Base-by-base conservation (phyloP, 2,113 vertebrate genomes). In the Phyllostomus discolor region DNA sequence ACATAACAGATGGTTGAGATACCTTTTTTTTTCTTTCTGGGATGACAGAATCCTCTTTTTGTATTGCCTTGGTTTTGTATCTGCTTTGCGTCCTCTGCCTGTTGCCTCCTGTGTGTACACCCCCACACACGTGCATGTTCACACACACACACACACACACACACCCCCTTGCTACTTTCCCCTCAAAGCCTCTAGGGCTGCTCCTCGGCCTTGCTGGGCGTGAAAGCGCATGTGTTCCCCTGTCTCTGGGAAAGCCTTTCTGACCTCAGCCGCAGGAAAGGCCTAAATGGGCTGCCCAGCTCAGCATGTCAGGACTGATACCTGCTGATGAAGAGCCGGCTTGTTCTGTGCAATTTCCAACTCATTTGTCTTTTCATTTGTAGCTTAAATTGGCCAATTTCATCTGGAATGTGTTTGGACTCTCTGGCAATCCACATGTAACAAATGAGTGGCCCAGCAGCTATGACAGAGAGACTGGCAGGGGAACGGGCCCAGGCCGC, bases 351-450 rank as follows among this genome's bases (percentile, higher is more conserved):
- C 95, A 84, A 2, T 75, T 97, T 96, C 96, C 93, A 86, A 41
- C 69, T 96, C n/a, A 57, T 97, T 94, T 95, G 76, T 92, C 78
- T 94, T 82, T 91, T 92, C 92, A 52, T 96, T 96, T 96, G 15
- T 35, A 93, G 94, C 73, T 92, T 79, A 62, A 97, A 50, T 78
- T 62, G 76, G 93, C 90, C 88, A 95, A 80, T 95, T 93, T 80
- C 16, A 46, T 46, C 89, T 0, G 0, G 91, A 87, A 54, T 97
- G 91, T 96, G 97, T 93, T 86, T 76, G 41, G 90, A 93, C 94
- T 96, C 76, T 20, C 89, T 62, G 62, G 97, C 48, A 90, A 95
- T 75, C 28, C 62, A 33, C 35, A 73, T 64, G 79, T 54, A 16
- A 14, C 48, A 94, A 35, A 1, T 8, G 91, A 62, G 1, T 31